Evolutionary conservation across 2,797 vertebrate genomes (phyloP), one percentile per base, ranked within the genome.

Genomic region (Cossypha heuglini): DNA sequence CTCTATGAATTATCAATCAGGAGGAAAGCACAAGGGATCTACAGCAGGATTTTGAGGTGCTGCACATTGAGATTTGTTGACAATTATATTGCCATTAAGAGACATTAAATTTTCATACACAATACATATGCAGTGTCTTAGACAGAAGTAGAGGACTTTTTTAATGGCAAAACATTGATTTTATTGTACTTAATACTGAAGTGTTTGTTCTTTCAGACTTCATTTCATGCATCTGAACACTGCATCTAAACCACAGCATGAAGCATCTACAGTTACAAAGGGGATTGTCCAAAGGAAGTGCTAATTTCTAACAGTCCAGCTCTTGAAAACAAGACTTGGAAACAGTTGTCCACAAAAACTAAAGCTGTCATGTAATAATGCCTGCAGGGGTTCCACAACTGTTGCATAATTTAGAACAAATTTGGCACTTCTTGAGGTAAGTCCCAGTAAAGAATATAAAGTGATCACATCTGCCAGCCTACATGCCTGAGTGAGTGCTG

Each of bases 381-480:
- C 94, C 94, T 95, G 68, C 78, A 90, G 92, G 94, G 68, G 54
- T 93, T 91, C 83, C 85, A 81, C 79, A 92, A 94, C 78, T 86
- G 46, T 81, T 96, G 81, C 91, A 91, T 91, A 88, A 92, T 86
- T 96, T 91, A 86, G 68, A 90, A 88, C 87, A 95, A 94, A 93
- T 92, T 79, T 96, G 91, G 86, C 85, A 88, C 66, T 91, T 92
- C 55, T 96, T 77, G 93, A 95, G 69, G 38, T 92, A 93, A 95
- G 82, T 72, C 84, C 76, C 43, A 84, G 73, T 82, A 93, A 95
- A 95, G 92, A 93, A 81, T 24, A 92, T 61, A 67, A 90, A 96
- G 51, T 1, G 10, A 93, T 89, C 89, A 93, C 92, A 91, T 96
- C 88, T 96, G 93, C 86, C 37, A 40, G 33, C 72, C 64, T 83